phyloP scores from a whole-genome alignment of 2,113 vertebrate genomes.

The Anser cygnoides region DNA sequence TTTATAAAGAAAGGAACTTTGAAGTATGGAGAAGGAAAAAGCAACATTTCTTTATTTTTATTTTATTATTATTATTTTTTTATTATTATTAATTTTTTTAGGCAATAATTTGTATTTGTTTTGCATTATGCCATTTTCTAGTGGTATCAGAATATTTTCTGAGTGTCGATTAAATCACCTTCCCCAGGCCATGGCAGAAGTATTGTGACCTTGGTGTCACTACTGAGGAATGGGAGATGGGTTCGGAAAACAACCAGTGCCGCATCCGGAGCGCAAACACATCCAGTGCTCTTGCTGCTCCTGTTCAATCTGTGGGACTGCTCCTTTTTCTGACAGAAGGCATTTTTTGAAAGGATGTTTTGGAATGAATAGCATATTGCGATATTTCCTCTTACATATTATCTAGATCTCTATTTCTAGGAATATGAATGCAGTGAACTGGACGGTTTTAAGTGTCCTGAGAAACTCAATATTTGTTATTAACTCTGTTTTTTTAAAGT shows the following conservation, averaged over 20 bases:
- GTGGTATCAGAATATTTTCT: neutral
- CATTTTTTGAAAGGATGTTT: neutral
- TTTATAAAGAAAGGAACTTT: neutral
- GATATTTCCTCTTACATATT: neutral
- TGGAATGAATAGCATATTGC: neutral
- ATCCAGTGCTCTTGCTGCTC: accelerated
- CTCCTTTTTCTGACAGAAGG: neutral
- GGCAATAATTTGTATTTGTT: neutral
- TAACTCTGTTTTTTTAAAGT: neutral
- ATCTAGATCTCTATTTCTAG: neutral
- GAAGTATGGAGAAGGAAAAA: neutral
- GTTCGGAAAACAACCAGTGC: neutral
- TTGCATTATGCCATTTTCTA: neutral
- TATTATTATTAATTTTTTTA: neutral
- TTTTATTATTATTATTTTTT: neutral
- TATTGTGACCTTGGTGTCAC: neutral
- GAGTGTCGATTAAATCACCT: neutral
- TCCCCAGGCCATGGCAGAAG: neutral
- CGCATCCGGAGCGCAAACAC: neutral
- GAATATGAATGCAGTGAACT: neutral
- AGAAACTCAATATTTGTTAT: neutral
- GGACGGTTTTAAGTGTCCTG: neutral
- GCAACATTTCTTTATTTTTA: accelerated
- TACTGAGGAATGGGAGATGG: neutral
- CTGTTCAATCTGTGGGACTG: neutral